These are phyloP conservation scores for Melanotaenia trifasciata DNA, from an alignment of 2,797 vertebrate genomes.

Conservation along the genomic window DNA sequence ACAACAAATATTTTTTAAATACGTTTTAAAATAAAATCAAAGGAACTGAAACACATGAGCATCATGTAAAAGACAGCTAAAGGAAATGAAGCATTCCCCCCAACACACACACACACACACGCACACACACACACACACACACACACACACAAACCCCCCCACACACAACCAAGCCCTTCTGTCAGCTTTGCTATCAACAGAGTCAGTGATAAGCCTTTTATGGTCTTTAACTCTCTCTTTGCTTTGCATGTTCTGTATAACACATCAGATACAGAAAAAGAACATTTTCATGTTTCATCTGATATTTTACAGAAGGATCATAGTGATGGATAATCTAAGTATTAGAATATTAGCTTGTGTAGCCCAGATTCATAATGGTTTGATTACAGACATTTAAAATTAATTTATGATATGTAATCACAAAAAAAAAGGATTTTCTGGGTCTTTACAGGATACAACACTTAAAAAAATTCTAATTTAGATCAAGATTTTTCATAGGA, in stretches of 20 bases:
- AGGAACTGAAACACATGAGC: conserved; percentile 14
- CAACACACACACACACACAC: no score
- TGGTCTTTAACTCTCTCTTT: conserved; percentile 20
- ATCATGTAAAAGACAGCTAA: conserved; percentile 24
- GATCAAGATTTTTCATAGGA: no score
- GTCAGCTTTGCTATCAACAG: conserved; percentile 20
- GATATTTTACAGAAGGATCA: no score
- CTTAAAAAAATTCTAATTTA: no score
- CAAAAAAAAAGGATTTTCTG: no score
- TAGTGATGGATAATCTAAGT: no score
- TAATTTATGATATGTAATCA: no score
- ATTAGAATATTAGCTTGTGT: no score
- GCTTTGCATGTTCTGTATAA: conserved; percentile 5
- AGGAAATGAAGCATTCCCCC: conserved; percentile 29
- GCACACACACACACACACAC: conserved; percentile 14
- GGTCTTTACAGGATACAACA: no score
- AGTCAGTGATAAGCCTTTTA: conserved; percentile 55
- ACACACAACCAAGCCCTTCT: conserved; percentile 1
- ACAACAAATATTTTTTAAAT: no score
- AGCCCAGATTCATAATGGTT: no score
- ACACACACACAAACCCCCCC: neutral
- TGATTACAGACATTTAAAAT: no score
- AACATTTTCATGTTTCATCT: neutral
- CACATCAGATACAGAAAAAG: neutral
- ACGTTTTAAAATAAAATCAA: conserved; percentile 1